Base-by-base conservation (phyloP, 2,888 invertebrate genomes). In the Nymphalis urticae region DNA sequence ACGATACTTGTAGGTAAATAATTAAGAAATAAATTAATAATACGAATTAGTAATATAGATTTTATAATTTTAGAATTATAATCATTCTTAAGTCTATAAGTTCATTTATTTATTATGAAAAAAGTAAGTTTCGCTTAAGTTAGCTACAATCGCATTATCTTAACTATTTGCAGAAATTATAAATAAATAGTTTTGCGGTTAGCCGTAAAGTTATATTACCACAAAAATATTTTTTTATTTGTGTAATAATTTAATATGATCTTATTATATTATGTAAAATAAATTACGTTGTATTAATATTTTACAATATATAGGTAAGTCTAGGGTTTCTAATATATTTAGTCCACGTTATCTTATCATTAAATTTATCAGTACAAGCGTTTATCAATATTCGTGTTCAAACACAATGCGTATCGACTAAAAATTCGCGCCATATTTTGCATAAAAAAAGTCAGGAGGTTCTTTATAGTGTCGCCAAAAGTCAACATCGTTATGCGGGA, bases 401-500 rank as follows among this genome's bases (percentile, higher is more conserved):
- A 58, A 58, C 42, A 19, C 42, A 42, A 42, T 42, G 42, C 42
- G 19, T 16, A 16, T 42, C 19, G 42, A 19, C 6, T 32, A 56
- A 56, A 56, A 42, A 19, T 19, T n/a, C 36, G 19, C 54, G 51
- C 27, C n/a, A 47, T 62, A 48, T 62, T 67, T 56, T 21, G 48
- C 47, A 62, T 68, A 56, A 54, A 66, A 66, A 70, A 69, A 65
- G 13, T 13, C 42, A 56, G 32, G 54, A 56, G 54, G 72, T 73
- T 73, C 74, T 74, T 76, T 75, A 75, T 76, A 64, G 62, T 77
- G 80, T 81, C 80, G 72, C 84, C 85, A 78, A 85, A 86, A 85
- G 82, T 82, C 81, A 84, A 83, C 82, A 81, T 80, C 80, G 83
- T 82, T 81, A 84, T 79, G 79, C 84, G 82, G 82, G 80, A 83